Conservation (phyloP, 2,888 invertebrate species). For the Choristoneura rosaceana region DNA sequence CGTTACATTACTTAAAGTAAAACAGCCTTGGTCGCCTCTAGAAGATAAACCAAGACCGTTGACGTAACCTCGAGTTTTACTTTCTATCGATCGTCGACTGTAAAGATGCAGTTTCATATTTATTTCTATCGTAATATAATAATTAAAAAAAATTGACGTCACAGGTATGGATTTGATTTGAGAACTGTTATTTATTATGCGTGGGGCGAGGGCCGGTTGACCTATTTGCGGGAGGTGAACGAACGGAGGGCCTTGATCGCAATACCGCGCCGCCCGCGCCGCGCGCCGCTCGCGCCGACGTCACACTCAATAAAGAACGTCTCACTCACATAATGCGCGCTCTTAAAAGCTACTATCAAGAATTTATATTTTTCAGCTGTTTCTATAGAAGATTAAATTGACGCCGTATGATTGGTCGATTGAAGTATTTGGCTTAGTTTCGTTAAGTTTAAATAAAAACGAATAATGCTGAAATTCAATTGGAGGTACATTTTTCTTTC, state of each 20-base stretch:
- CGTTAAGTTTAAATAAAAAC: not conserved
- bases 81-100: slow-evolving; percentile 21
- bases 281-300: slow-evolving; percentile 54
- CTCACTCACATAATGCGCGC: slow-evolving; percentile 28
- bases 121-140: not conserved
- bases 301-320: slow-evolving; percentile 51
- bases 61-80: slow-evolving; percentile 29
- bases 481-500: not conserved
- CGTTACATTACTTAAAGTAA: not conserved
- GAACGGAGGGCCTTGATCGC: slow-evolving; percentile 85
- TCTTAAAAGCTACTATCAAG: slow-evolving; percentile 11
- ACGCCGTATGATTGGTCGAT: not conserved
- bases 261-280: slow-evolving; percentile 68
- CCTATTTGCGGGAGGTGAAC: slow-evolving; percentile 82
- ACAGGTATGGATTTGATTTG: slow-evolving; percentile 77
- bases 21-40: slow-evolving; percentile 15
- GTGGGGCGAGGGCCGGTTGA: slow-evolving; percentile 71
- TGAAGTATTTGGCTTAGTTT: not conserved
- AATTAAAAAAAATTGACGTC: slow-evolving; percentile 59
- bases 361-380: not conserved
- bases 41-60: slow-evolving; percentile 18
- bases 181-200: slow-evolving; percentile 79
- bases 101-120: not conserved
- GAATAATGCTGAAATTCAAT: not conserved
- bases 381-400: not conserved